Base-by-base conservation (phyloP, 2,797 vertebrate genomes). In the Pangasius macronema region DNA sequence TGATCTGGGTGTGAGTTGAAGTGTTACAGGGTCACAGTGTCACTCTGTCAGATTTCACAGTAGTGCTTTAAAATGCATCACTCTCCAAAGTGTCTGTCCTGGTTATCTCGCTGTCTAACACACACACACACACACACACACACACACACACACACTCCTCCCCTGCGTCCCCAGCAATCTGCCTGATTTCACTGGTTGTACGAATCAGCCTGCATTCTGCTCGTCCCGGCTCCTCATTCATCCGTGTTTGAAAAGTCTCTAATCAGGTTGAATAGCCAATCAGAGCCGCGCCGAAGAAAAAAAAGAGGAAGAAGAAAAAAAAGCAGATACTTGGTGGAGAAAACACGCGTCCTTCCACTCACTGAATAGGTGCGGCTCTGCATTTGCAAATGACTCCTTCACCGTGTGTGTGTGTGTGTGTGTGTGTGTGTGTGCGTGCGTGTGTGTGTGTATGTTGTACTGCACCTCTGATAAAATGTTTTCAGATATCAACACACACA, bases 211-310 rank as follows among this genome's bases (percentile, higher is more conserved):
- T 86, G 30, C 85, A 90, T 92, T 89, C 90, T 84, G 75, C 83
- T 24, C 75, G 68, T 89, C 84, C 76, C 67, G 14, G 76, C 80
- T 88, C 87, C 11, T 87, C 89, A 91, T 90, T 89, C 87, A 88
- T 75, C 80, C 73, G 85, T 73, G 63, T 90, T 72, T 89, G 89
- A 90, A 89, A 91, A 80, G 89, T 89, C 85, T 90, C 87, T 88
- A 91, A 92, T 92, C 90, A 92, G 1, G 63, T 80, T 88, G 88
- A 90, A 90, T 90, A 80, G 89, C 90, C 89, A 89, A 91, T 90
- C 87, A 90, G 49, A 68, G 88, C 70, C 11, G 24, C 42, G 67
- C 81, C 57, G 63, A 83, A 75, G 42, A 36, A 33, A 33, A 55
- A 77, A 53, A 0, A 73, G 27, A 27, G 3, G 5, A 51, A n/a